Base-by-base conservation (phyloP, 2,113 vertebrate species). In the Limnothrissa miodon region DNA sequence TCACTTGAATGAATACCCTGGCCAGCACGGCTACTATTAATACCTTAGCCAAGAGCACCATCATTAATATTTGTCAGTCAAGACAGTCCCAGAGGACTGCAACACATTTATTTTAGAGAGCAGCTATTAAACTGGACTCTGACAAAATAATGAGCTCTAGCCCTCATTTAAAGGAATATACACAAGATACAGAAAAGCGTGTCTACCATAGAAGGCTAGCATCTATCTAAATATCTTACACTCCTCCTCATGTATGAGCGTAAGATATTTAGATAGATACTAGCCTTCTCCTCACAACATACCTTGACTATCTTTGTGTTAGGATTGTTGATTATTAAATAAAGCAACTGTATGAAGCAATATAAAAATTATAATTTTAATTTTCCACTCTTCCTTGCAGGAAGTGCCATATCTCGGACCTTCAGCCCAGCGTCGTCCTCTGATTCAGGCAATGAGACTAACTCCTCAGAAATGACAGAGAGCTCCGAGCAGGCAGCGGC, bases 391-490 rank as follows among this genome's bases (percentile, higher is more conserved):
- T 95, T 92, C 92, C 93, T 90, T 93, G 90, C 94, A 99, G 98
- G 97, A 96, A 96, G 97, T 93, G 95, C 95, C 91, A 93, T 96
- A 92, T 94, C 97, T 92, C 95, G 94, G 94, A 96, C 97, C 88
- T 97, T 98, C 90, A 99, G 98, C 87, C 96, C 96, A 70, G 96
- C 97, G 93, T 98, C 97, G 44, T 99, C 98, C 36, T 99, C 98
- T 85, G 98, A 99, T 95, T 99, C 98, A 83, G 98, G 98, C 87
- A 99, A 99, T 92, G 98, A 99, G 91, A 99, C 98, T 88, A 99
- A 99, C 94, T 99, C 98, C 83, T 99, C 98, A 81, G 98, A 99
- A 94, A 98, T 99, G 96, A 99, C 98, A 6, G 98, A 99, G 93
- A 96, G 95, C 90, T 98, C 94, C 89, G 98, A 99, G 90, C 90